Evolutionary conservation across 2,888 invertebrate species (phyloP).

Genomic region (Sympetrum striolatum): DNA sequence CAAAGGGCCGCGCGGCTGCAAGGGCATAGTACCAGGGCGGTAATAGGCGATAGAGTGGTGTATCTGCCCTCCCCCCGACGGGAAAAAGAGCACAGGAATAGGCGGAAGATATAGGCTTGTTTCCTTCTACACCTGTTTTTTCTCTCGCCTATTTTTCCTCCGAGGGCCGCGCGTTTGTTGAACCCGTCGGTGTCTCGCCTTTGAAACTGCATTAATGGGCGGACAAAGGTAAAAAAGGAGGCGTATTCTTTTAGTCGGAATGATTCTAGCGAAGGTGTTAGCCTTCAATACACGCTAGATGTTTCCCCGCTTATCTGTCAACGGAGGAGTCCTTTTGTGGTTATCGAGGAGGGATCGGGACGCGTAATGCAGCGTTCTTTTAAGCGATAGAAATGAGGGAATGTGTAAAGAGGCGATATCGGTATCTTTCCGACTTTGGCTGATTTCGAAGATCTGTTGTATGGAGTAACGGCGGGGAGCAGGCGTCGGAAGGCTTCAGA

Average conservation of each 20-base stretch:
- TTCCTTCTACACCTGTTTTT: not conserved
- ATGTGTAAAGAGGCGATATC: too few species aligned
- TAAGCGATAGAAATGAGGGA: too few species aligned
- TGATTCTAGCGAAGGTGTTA: not conserved
- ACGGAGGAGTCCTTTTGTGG: not conserved
- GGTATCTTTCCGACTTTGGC: too few species aligned
- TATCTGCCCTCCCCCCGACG: not conserved
- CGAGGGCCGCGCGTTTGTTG: not conserved
- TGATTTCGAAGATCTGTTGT: too few species aligned
- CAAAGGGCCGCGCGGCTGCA: not conserved
- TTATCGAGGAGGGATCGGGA: not conserved
- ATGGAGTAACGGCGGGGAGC: too few species aligned
- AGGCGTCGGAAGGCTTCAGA: too few species aligned
- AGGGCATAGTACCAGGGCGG: not conserved
- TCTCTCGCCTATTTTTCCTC: not conserved
- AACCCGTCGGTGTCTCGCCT: not conserved
- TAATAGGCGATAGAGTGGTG: not conserved
- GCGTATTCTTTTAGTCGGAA: not conserved
- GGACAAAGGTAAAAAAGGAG: not conserved
- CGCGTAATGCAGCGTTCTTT: too few species aligned
- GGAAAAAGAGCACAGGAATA: not conserved
- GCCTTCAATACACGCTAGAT: not conserved
- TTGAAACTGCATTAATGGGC: not conserved
- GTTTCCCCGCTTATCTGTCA: not conserved
- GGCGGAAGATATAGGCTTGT: too few species aligned